Conservation (phyloP, 2,113 vertebrate genomes). For the Eupsittula cactorum region DNA sequence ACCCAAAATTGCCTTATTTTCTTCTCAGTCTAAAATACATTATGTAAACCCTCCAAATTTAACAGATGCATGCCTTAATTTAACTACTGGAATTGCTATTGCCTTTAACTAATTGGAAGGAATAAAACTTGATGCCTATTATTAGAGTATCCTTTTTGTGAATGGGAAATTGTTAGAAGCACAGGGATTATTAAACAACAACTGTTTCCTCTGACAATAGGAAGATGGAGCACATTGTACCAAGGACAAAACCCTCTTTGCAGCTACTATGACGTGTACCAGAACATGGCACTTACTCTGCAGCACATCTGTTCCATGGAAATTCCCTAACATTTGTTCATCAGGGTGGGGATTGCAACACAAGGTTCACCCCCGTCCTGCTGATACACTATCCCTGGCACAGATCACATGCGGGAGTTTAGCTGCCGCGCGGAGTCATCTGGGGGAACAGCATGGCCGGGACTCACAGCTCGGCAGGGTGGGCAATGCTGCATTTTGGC, state of each 20-base stretch:
- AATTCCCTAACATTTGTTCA: not conserved
- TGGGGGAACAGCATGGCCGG: accelerated
- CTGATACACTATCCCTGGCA: not conserved
- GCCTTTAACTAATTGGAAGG: not conserved
- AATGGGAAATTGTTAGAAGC: not conserved
- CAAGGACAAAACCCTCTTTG: not conserved
- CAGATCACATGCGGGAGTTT: not conserved
- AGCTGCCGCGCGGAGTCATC: accelerated
- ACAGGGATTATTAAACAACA: not conserved
- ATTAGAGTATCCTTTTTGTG: not conserved
- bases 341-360: not conserved
- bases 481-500: not conserved
- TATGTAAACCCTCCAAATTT: not conserved
- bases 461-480: not conserved
- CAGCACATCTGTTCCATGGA: not conserved
- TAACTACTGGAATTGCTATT: not conserved
- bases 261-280: not conserved
- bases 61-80: not conserved
- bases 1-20: too few species aligned
- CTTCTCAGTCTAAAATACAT: not conserved
- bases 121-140: not conserved
- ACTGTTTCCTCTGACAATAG: not conserved
- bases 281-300: not conserved
- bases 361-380: not conserved
- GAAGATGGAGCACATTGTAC: not conserved